Evolutionary conservation across 1,140 invertebrate genomes (phyloP).

Genomic region (Gyrodactylus salaris): DNA sequence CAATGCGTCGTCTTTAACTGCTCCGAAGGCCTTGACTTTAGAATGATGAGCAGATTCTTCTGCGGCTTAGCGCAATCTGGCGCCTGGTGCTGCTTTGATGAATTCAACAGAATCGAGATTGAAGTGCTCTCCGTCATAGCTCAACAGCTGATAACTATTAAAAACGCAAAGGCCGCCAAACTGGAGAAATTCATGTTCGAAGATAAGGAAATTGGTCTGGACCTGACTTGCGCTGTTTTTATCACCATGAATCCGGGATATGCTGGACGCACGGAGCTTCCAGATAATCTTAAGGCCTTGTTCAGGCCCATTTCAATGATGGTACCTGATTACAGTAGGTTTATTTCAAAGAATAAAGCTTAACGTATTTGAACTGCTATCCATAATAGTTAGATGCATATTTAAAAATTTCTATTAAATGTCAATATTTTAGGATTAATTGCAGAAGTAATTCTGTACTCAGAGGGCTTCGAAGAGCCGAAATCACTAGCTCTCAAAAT

Average conservation of each 20-base stretch:
- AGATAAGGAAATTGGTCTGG: conserved; percentile 20
- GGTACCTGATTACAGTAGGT: conserved; percentile 49
- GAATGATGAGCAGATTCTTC: conserved; percentile 55
- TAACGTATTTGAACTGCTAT: conserved; percentile 2
- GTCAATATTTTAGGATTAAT: conserved; percentile 31
- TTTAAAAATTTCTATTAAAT: not conserved
- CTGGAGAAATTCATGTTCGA: conserved; percentile 25
- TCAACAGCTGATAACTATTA: conserved; percentile 21
- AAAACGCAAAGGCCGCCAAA: conserved; percentile 26
- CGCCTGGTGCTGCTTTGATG: conserved; percentile 62
- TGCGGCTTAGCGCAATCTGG: conserved; percentile 45
- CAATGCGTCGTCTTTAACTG: conserved; percentile 54
- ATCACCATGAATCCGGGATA: conserved; percentile 40
- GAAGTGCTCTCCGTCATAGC: conserved; percentile 44
- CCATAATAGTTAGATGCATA: conserved; percentile 2
- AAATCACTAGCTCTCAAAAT: conserved; percentile 51
- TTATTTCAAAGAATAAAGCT: not conserved
- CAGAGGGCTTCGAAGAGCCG: conserved; percentile 54
- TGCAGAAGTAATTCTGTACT: conserved; percentile 59
- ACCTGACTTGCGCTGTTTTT: conserved; percentile 18
- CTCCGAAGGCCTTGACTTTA: conserved; percentile 50
- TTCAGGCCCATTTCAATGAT: conserved; percentile 64
- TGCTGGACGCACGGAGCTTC: conserved; percentile 35
- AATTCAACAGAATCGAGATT: conserved; percentile 59
- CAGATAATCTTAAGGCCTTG: conserved; percentile 28